Evolutionary conservation across 2,888 invertebrate genomes (phyloP).

Genomic region (Sylvicola cinctus): DNA sequence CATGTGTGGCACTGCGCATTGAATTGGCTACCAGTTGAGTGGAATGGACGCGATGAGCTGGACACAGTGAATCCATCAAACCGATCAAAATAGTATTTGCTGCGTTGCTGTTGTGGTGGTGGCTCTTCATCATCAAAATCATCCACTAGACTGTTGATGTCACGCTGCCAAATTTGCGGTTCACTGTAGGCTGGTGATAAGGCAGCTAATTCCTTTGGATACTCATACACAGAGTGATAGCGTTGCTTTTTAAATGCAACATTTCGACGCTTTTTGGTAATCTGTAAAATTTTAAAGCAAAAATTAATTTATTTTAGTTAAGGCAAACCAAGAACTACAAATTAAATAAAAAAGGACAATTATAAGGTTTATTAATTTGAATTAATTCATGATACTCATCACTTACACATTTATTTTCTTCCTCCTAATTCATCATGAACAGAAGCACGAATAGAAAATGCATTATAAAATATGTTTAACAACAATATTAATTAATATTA

Average conservation of each 20-base stretch:
- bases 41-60: slow-evolving; percentile 10
- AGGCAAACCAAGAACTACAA: slow-evolving; percentile 1
- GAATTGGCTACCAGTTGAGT: slow-evolving; percentile 8
- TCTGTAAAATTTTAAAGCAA: slow-evolving; percentile 22
- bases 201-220: slow-evolving; percentile 43
- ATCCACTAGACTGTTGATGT: neutral
- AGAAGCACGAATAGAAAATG: neutral
- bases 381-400: neutral
- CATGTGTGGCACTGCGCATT: slow-evolving; percentile 11
- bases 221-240: slow-evolving; percentile 68
- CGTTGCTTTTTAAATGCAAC: slow-evolving; percentile 69
- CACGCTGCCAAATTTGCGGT: slow-evolving; percentile 8
- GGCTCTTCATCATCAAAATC: slow-evolving; percentile 1
- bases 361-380: too few relatives aligned
- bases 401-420: slow-evolving; percentile 9
- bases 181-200: slow-evolving; percentile 11
- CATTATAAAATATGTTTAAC: neutral
- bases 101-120: neutral
- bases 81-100: slow-evolving; percentile 1
- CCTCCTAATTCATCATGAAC: slow-evolving; percentile 7
- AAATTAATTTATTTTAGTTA: neutral
- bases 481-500: neutral
- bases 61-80: slow-evolving; percentile 11
- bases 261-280: slow-evolving; percentile 34
- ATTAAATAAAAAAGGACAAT: neutral